Evolutionary conservation across 2,113 vertebrate genomes (phyloP).

Genomic region (Baryphthengus martii): DNA sequence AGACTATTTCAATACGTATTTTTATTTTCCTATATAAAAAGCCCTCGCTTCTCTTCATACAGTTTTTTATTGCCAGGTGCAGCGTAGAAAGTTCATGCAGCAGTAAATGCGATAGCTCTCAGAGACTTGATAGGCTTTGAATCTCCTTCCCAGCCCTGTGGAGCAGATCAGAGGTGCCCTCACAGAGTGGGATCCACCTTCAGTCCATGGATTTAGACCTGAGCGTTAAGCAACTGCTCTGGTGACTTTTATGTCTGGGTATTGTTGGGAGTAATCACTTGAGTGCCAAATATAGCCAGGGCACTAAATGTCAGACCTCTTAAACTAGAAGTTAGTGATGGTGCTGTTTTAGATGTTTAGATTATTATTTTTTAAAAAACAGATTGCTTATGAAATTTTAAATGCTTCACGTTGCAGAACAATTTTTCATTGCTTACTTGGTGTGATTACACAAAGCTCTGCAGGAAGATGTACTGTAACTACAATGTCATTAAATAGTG

Average conservation of each 20-base stretch:
- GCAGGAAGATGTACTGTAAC: conserved; percentile 23
- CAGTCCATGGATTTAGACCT: not conserved
- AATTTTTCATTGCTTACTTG: conserved; percentile 32
- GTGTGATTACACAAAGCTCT: conserved; percentile 12
- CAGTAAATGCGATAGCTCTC: not conserved
- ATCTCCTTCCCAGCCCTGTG: not conserved
- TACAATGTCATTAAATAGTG: conserved; percentile 12
- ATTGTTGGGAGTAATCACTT: too few relatives aligned
- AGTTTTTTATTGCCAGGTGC: not conserved
- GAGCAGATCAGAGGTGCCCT: not conserved
- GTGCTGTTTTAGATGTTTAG: not conserved
- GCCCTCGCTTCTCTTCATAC: not conserved
- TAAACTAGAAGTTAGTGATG: not conserved
- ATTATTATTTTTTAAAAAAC: not conserved
- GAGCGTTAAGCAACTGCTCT: fast-evolving
- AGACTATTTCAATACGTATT: not conserved
- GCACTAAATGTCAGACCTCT: not conserved
- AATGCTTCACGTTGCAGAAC: not conserved
- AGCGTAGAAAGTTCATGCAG: not conserved
- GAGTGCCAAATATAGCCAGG: not conserved
- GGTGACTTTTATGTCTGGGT: not conserved
- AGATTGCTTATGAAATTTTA: conserved; percentile 33
- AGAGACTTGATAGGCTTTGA: not conserved
- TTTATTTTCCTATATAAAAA: not conserved
- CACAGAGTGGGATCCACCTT: too few relatives aligned